Conservation (phyloP, 2,888 invertebrate species). For the Andrena praecox region DNA sequence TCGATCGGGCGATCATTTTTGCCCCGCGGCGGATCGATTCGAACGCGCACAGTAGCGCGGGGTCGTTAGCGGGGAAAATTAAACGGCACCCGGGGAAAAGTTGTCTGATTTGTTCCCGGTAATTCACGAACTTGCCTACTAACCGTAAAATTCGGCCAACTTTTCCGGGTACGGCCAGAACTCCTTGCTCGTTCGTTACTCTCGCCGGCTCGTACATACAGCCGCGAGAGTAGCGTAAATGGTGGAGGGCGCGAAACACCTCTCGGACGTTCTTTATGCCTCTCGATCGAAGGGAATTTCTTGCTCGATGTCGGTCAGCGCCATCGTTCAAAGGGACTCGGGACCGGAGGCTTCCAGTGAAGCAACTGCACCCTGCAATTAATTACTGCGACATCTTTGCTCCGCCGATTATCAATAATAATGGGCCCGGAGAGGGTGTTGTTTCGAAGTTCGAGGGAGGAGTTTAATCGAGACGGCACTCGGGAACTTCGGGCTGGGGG, state of each 20-base stretch:
- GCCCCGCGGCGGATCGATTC: not conserved
- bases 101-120: conserved; percentile 63
- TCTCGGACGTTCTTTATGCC: not conserved
- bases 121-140: conserved; percentile 65
- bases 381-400: conserved; percentile 34
- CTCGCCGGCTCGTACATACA: conserved; percentile 19
- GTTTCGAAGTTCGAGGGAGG: conserved; percentile 16
- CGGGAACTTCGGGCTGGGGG: not conserved
- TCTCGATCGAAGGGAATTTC: not conserved
- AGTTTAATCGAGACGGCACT: not conserved
- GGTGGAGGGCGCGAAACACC: conserved; percentile 6
- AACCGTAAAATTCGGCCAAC: conserved; percentile 63
- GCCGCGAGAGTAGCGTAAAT: not conserved
- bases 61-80: conserved; percentile 41
- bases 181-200: conserved; percentile 56
- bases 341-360: not conserved
- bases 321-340: not conserved
- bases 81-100: conserved; percentile 45
- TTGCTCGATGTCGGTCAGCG: not conserved
- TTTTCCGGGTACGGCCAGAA: conserved; percentile 42
- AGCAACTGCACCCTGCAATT: conserved; percentile 19
- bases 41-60: conserved; percentile 12
- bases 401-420: conserved; percentile 31
- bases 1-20: not conserved
- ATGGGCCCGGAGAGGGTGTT: conserved; percentile 5